Evolutionary conservation across 2,113 vertebrate species (phyloP).

Genomic region (Geothlypis trichas): DNA sequence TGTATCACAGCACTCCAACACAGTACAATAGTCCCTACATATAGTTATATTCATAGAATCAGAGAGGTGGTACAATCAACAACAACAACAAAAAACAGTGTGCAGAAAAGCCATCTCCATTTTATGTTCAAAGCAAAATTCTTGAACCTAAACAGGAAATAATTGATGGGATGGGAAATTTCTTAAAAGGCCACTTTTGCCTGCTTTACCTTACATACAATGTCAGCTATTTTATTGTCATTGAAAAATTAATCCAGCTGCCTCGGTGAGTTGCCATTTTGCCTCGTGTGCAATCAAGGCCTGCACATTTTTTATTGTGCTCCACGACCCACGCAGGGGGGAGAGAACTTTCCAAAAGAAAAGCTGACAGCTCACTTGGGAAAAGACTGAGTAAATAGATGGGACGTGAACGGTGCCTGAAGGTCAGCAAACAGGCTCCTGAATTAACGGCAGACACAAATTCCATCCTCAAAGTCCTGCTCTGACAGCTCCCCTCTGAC

Average conservation of each 20-base stretch:
- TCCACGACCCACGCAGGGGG: neutral
- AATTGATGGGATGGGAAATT: conserved; percentile 31
- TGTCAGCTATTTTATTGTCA: conserved; percentile 10
- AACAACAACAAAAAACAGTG: rapidly evolving
- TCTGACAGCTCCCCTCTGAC: conserved; percentile 17
- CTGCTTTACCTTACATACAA: neutral
- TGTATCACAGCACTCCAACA: neutral
- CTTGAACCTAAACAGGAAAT: neutral
- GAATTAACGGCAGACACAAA: conserved; percentile 34
- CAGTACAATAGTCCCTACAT: too few relatives aligned
- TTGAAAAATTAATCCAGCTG: conserved; percentile 20
- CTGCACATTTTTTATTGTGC: conserved; percentile 7
- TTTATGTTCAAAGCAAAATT: conserved; percentile 6
- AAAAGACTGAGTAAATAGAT: conserved; percentile 35
- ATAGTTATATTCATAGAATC: neutral
- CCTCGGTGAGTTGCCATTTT: neutral
- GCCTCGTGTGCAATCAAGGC: neutral
- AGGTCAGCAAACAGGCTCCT: conserved; percentile 21
- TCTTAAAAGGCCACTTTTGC: conserved; percentile 21
- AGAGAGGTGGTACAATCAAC: neutral
- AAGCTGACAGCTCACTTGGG: conserved; percentile 32
- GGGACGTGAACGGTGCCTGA: neutral
- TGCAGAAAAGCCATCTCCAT: neutral
- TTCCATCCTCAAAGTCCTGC: neutral
- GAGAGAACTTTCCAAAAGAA: conserved; percentile 23